Conservation (phyloP, 2,888 invertebrate genomes). For the Macrosiphum euphorbiae region DNA sequence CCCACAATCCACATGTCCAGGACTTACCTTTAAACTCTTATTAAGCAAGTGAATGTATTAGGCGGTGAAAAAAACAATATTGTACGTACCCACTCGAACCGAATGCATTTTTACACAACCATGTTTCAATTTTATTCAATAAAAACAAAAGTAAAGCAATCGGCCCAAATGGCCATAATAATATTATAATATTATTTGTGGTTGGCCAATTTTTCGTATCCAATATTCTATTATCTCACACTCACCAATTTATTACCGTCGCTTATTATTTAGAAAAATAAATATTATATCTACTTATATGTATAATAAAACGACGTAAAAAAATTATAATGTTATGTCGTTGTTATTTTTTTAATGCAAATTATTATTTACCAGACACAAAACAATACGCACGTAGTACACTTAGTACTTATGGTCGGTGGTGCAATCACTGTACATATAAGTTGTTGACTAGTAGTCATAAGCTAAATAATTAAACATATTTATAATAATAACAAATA, state of each 20-base stretch:
- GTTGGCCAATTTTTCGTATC: not conserved
- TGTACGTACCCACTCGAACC: not conserved
- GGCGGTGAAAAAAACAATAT: not conserved
- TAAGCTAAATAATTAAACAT: not conserved
- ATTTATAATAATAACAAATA: not conserved
- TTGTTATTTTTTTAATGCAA: not conserved
- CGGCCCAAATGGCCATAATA: not conserved
- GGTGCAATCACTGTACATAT: not conserved
- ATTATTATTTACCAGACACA: not conserved
- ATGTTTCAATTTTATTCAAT: not conserved
- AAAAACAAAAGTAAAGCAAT: not conserved
- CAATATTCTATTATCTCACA: not conserved
- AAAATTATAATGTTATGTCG: not conserved
- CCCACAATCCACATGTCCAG: not conserved
- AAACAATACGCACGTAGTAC: not conserved
- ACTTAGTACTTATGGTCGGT: not conserved
- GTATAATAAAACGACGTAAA: not conserved
- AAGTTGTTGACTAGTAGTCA: not conserved
- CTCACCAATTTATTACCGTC: not conserved
- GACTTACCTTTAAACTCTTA: not conserved
- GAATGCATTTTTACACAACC: not conserved
- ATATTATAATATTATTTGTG: not conserved
- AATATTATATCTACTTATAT: not conserved
- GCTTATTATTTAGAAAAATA: not conserved
- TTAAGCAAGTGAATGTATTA: not conserved